These are phyloP conservation scores for Drosophila pseudoobscura DNA, from an alignment of 1,140 invertebrate species.

Conservation along the genomic window DNA sequence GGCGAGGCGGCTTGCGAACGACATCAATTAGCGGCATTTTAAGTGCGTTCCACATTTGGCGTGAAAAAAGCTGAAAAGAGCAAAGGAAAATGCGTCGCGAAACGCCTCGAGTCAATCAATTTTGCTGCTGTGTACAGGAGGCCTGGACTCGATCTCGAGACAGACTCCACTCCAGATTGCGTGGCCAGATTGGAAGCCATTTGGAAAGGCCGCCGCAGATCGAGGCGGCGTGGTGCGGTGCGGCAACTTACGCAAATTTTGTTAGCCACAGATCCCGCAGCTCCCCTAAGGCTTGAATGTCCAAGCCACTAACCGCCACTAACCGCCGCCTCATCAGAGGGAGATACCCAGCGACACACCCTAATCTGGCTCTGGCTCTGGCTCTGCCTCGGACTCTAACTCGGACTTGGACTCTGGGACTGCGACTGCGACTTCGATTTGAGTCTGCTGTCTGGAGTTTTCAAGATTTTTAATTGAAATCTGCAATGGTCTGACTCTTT, in stretches of 20 bases:
- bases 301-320: conserved; percentile 34
- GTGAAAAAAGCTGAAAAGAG: conserved; percentile 66
- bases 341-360: conserved; percentile 66
- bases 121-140: conserved; percentile 34
- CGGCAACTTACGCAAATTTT: conserved; percentile 73
- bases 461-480: conserved; percentile 69
- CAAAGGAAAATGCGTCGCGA: conserved; percentile 67
- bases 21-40: conserved; percentile 78
- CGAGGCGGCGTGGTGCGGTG: conserved; percentile 47
- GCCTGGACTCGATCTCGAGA: conserved; percentile 26
- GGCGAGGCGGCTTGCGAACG: conserved; percentile 55
- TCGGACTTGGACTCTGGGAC: conserved; percentile 5
- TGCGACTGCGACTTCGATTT: no score
- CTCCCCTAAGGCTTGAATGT: conserved; percentile 32
- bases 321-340: conserved; percentile 54
- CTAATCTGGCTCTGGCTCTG: conserved; percentile 58
- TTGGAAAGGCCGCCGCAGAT: conserved; percentile 70
- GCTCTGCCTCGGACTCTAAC: conserved; percentile 7
- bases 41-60: conserved; percentile 74
- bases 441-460: conserved; percentile 27
- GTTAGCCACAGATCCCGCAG: conserved; percentile 17
- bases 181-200: conserved; percentile 68
- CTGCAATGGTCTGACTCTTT: conserved; percentile 48
- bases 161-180: conserved; percentile 56
- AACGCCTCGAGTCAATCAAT: conserved; percentile 80